Conservation (phyloP, 2,797 vertebrate genomes). For the Okamejei kenojei region DNA sequence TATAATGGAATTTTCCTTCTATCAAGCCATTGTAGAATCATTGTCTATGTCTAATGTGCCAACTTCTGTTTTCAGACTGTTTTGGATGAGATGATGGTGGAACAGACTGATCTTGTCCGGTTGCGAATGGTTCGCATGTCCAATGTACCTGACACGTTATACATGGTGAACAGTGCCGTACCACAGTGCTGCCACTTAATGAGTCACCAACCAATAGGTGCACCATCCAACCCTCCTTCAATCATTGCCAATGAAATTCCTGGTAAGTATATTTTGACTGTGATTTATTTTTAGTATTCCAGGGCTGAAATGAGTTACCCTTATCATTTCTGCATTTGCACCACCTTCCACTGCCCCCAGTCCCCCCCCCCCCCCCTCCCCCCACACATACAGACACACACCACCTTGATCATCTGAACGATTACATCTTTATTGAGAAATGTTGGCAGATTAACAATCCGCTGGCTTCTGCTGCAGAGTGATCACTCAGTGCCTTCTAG, state of each 20-base stretch:
- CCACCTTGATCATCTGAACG: not conserved
- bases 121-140: constrained; percentile 97
- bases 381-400: too few species aligned
- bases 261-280: constrained; percentile 61
- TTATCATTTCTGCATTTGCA: not conserved
- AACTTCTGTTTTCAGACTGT: constrained; percentile 64
- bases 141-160: constrained; percentile 94
- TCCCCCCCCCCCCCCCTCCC: not conserved
- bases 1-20: not conserved
- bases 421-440: not conserved
- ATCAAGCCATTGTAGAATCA: not conserved
- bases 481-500: not conserved
- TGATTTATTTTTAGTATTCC: not conserved
- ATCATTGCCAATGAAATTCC: constrained; percentile 97
- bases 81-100: constrained; percentile 98
- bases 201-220: constrained; percentile 87
- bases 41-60: not conserved
- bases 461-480: not conserved
- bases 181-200: constrained; percentile 95
- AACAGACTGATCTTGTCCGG: constrained; percentile 90
- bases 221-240: constrained; percentile 75
- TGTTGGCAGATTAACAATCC: not conserved
- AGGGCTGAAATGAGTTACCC: not conserved
- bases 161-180: constrained; percentile 92
- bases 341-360: not conserved